Conservation (phyloP, 2,113 vertebrate genomes). For the Microtus richardsoni region DNA sequence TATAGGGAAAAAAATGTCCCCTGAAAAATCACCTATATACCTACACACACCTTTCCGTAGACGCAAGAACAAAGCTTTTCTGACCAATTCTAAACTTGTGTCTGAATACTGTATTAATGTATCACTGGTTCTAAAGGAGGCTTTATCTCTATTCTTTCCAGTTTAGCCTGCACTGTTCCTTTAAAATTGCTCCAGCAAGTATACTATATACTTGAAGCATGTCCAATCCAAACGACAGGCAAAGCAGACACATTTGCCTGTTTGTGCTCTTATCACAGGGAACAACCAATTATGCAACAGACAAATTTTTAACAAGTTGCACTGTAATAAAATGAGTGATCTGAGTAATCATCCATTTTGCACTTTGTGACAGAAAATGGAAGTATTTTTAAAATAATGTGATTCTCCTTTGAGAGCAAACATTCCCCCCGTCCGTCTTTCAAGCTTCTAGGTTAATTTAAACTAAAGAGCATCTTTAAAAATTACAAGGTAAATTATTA, state of each 20-base stretch:
- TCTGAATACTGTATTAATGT: not conserved
- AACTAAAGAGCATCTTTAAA: conserved; percentile 4
- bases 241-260: not conserved
- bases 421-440: not conserved
- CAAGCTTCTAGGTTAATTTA: conserved; percentile 14
- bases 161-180: not conserved
- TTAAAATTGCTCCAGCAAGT: conserved; percentile 34
- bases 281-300: not conserved
- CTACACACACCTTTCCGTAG: not conserved
- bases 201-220: not conserved
- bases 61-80: conserved; percentile 19
- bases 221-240: not conserved
- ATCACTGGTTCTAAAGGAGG: conserved; percentile 7
- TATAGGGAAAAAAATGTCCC: not conserved
- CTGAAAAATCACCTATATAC: not conserved
- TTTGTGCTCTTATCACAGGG: not conserved
- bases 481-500: conserved; percentile 24
- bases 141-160: not conserved
- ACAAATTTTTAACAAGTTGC: not conserved
- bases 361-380: not conserved
- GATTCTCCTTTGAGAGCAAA: not conserved
- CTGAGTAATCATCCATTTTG: not conserved
- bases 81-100: conserved; percentile 18
- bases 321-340: not conserved
- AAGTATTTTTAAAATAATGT: not conserved